Percentiles rank a stretch among this genome's conserved stretches.
Evolutionary conservation across 2,113 vertebrate species (phyloP).

Genomic region (Heterochromis multidens): DNA sequence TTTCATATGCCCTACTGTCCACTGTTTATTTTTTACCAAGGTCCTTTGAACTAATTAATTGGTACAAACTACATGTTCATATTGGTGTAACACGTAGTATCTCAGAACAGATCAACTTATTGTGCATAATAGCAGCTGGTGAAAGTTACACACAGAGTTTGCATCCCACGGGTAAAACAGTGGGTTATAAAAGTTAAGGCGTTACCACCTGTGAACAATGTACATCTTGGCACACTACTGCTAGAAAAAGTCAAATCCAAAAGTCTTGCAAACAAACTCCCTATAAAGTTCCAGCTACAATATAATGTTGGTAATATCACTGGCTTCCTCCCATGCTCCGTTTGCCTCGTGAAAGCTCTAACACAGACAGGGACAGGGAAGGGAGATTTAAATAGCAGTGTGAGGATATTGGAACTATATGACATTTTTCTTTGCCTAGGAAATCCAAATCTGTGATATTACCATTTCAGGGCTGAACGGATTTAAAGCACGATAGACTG

Average conservation of each 20-base stretch:
- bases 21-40: background rate
- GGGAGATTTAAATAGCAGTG: conserved; percentile 31
- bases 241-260: background rate
- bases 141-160: background rate
- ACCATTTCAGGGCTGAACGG: conserved; percentile 57
- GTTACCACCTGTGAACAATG: background rate
- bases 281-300: background rate
- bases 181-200: background rate
- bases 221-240: background rate
- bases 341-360: conserved; percentile 15
- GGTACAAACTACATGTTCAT: background rate
- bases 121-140: background rate
- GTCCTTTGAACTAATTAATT: background rate
- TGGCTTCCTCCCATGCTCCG: background rate
- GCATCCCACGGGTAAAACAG: background rate
- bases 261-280: background rate
- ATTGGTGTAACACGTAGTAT: background rate
- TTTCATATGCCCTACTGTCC: background rate
- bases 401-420: conserved; percentile 32
- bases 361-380: conserved; percentile 1
- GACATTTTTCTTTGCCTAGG: conserved; percentile 47
- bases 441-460: conserved; percentile 59
- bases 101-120: background rate
- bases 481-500: conserved; percentile 65
- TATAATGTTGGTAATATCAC: conserved; percentile 3